Conservation (phyloP, 2,797 vertebrate genomes). For the Alectoris magna region DNA sequence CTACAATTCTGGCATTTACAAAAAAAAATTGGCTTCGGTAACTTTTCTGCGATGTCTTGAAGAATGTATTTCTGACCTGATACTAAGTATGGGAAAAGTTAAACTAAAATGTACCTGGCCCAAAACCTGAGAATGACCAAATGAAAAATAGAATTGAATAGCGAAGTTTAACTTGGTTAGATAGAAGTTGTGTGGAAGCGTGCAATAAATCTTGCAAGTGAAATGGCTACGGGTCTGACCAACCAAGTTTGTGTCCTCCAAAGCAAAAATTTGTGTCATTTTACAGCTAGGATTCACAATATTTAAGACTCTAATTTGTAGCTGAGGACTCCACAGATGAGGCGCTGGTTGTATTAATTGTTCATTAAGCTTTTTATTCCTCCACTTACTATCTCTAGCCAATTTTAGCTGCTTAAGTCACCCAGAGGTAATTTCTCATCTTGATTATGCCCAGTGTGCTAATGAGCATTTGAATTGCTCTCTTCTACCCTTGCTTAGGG, state of each 20-base stretch:
- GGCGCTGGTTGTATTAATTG: background rate
- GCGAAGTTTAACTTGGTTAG: background rate
- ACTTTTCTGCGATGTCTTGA: background rate
- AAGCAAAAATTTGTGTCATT: background rate
- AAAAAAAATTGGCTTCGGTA: background rate
- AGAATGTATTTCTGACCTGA: background rate
- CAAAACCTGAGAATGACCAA: background rate
- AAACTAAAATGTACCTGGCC: background rate
- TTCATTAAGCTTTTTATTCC: background rate
- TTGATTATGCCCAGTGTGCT: background rate
- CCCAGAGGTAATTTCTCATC: background rate
- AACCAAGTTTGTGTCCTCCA: background rate
- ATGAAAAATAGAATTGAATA: background rate
- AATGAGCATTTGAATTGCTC: accelerated
- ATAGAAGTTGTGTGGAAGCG: background rate
- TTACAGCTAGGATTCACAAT: background rate
- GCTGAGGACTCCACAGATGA: background rate
- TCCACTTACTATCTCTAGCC: background rate
- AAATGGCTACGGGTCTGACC: background rate
- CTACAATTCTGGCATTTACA: background rate
- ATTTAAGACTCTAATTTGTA: background rate
- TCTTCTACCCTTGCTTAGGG: accelerated
- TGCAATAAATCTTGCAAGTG: background rate
- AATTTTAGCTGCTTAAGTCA: background rate
- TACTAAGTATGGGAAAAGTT: background rate